Conservation (phyloP, 2,797 vertebrate genomes). For the Eurystomus glaucurus region DNA sequence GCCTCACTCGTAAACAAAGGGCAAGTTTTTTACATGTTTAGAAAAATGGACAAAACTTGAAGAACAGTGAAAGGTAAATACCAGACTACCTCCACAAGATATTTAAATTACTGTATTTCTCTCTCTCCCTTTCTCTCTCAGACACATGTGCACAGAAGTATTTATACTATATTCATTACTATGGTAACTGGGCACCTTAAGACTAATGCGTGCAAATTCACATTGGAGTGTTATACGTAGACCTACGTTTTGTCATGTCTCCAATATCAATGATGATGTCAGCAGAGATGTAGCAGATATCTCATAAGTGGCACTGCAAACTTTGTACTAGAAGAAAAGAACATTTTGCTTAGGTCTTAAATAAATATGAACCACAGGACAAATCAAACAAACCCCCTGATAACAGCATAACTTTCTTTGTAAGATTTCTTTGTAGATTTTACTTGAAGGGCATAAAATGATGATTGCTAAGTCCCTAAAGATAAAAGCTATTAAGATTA, state of each 20-base stretch:
- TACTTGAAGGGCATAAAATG: background rate
- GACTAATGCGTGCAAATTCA: background rate
- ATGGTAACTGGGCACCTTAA: background rate
- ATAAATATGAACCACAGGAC: background rate
- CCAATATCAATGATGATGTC: background rate
- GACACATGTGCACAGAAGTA: background rate
- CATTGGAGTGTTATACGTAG: background rate
- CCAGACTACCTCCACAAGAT: background rate
- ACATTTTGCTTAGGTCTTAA: background rate
- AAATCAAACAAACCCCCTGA: background rate
- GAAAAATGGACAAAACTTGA: background rate
- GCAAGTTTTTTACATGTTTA: background rate
- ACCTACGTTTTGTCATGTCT: background rate
- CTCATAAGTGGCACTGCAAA: background rate
- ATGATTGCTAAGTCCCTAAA: background rate
- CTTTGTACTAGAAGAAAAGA: background rate
- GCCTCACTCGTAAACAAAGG: background rate
- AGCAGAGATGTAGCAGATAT: background rate
- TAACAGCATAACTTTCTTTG: background rate
- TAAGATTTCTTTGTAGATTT: background rate
- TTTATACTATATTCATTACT: background rate
- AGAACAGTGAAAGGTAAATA: background rate
- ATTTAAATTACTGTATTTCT: background rate
- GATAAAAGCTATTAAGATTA: slow-evolving; percentile 7
- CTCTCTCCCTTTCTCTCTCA: background rate